Evolutionary conservation across 2,797 vertebrate genomes (phyloP), one percentile per base, ranked within the genome.

Genomic region (Myotis daubentonii): DNA sequence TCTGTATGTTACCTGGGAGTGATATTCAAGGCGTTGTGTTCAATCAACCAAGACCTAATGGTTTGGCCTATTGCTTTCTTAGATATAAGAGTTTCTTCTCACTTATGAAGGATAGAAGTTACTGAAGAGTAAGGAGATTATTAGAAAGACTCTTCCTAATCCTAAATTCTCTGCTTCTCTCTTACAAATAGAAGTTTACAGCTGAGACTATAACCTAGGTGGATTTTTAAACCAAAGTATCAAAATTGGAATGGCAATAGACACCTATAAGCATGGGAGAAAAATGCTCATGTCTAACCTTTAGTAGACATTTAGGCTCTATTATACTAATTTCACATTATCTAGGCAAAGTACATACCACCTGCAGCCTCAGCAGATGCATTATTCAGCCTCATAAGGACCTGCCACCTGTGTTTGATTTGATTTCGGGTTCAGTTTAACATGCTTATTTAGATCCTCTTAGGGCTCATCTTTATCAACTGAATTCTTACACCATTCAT

Each of bases 21-120:
- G 72, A 96, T 72, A 93, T 62, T 95, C 66, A 78, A 80, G 82
- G 87, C 81, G 78, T 68, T 95, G 55, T 86, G 93, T 74, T 88
- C 92, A 95, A 89, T 92, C 92, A 95, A 57, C 90, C 95, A 96
- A 84, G 62, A 94, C 92, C 65, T 94, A 17, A 62, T 65, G 38
- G 70, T 90, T 84, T 93, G 82, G 55, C 75, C 89, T 76, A n/a
- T 82, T 1, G 0, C 93, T 95, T 94, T 91, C 66, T 76, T 88
- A 74, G 60, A 86, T 74, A 94, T 76, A 79, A 86, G 47, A 53
- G 53, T 89, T 96, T 90, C 55, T 94, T 87, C 41, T 94, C 65
- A 76, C 55, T 75, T 75, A 47, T 8, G 85, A 96, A 95, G 55
- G 78, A 65, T 51, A 86, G 55, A 70, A 19, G 57, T 83, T 71